These are phyloP conservation scores for Carduelis carduelis DNA, from an alignment of 2,797 vertebrate genomes.

Conservation along the genomic window DNA sequence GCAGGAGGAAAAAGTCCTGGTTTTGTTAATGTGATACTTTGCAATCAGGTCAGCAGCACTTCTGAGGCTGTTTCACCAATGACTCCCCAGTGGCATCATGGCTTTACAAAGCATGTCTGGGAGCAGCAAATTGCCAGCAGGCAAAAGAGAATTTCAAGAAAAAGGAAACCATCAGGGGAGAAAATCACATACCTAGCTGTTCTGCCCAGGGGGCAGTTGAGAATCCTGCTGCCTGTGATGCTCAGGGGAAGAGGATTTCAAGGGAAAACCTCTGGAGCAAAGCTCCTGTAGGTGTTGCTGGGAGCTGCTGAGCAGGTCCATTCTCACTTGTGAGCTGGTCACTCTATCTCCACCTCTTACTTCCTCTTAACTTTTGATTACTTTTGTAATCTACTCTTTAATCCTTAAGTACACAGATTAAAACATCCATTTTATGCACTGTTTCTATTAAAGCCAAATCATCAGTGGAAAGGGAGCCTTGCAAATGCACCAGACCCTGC, in stretches of 20 bases:
- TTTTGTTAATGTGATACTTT: slow-evolving; percentile 31
- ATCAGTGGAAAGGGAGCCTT: background rate
- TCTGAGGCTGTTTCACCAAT: slow-evolving; percentile 3
- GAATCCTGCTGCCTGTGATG: background rate
- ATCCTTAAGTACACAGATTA: background rate
- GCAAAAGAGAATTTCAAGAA: slow-evolving; percentile 11
- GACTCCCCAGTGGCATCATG: background rate
- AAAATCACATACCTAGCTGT: background rate
- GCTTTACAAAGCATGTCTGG: slow-evolving; percentile 29
- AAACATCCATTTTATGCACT: background rate
- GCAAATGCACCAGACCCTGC: background rate
- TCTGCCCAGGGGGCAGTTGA: background rate
- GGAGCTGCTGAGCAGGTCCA: background rate
- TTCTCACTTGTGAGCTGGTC: background rate
- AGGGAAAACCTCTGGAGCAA: background rate
- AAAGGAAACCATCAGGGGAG: background rate
- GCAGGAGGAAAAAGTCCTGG: background rate
- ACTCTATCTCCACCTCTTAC: background rate
- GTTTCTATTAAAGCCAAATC: background rate
- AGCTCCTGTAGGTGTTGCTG: background rate
- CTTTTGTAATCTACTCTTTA: background rate
- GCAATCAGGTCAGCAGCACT: slow-evolving; percentile 39
- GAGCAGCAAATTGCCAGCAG: slow-evolving; percentile 40
- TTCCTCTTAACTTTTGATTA: background rate
- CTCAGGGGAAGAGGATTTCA: background rate